phyloP scores from a whole-genome alignment of 2,113 vertebrate species.

The Struthidea cinerea region DNA sequence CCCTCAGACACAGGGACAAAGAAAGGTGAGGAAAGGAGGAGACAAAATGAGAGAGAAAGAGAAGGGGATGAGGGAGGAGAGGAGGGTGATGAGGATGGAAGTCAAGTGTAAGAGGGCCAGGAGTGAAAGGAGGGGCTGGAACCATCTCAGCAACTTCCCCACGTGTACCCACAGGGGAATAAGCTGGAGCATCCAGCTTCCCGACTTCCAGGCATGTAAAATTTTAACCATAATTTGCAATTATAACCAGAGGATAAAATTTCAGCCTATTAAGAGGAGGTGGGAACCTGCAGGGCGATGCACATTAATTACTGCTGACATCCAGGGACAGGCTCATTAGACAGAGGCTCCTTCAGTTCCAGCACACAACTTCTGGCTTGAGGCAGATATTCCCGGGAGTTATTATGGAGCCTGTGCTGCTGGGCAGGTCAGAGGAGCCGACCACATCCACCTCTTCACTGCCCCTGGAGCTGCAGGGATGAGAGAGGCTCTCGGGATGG shows the following conservation, averaged over 20 bases:
- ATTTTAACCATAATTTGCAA: neutral
- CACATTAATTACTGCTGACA: constrained; percentile 21
- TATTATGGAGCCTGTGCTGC: neutral
- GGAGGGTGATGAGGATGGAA: neutral
- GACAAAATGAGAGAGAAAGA: neutral
- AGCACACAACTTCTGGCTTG: neutral
- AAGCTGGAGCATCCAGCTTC: neutral
- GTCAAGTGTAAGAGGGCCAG: neutral
- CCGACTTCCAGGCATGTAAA: neutral
- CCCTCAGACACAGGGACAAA: neutral
- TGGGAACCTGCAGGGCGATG: neutral
- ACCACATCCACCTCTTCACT: neutral
- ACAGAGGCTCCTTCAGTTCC: neutral
- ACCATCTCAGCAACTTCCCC: neutral
- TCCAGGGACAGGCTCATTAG: constrained; percentile 3
- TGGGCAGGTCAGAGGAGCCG: neutral
- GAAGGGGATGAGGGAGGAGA: too few relatives aligned
- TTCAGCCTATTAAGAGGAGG: neutral
- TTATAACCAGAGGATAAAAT: constrained; percentile 6
- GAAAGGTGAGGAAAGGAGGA: neutral
- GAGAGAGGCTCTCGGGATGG: neutral
- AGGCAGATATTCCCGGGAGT: neutral
- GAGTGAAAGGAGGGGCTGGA: neutral
- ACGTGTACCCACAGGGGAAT: neutral
- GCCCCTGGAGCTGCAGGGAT: neutral